A percentile compares a stretch with the other conserved stretches of the same genome.
Evolutionary conservation across 2,797 vertebrate species (phyloP).

Genomic region (Lacerta agilis): DNA sequence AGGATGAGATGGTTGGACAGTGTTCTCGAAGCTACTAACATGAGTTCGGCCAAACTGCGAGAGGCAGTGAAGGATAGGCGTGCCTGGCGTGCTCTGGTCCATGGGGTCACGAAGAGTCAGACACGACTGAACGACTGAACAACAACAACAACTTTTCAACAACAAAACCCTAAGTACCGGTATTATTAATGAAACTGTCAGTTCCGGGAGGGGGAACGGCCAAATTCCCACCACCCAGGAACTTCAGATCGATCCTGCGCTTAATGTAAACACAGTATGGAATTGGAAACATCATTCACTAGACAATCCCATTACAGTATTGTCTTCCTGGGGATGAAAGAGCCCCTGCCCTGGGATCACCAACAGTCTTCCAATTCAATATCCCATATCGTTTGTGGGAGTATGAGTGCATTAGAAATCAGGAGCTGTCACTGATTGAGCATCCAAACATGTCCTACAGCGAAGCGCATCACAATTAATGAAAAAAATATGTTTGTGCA

Average conservation of each 20-base stretch:
- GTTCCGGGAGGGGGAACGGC: neutral
- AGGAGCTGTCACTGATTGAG: neutral
- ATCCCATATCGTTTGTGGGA: neutral
- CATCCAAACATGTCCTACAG: neutral
- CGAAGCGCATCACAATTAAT: neutral
- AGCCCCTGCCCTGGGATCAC: neutral
- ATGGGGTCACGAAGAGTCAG: too few relatives aligned
- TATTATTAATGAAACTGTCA: neutral
- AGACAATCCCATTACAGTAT: neutral
- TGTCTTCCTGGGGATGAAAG: neutral
- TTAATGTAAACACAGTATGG: neutral
- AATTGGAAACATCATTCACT: neutral
- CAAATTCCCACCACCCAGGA: neutral
- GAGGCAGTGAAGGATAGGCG: too few relatives aligned
- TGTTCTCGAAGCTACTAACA: too few relatives aligned
- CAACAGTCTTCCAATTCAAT: neutral
- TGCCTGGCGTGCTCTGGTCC: too few relatives aligned
- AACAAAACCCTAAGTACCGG: neutral
- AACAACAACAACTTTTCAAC: too few relatives aligned
- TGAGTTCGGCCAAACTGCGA: too few relatives aligned
- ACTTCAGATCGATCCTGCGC: neutral
- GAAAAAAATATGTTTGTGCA: neutral
- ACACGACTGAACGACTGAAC: too few relatives aligned
- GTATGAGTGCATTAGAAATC: neutral
- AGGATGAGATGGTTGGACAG: too few relatives aligned